Evolutionary conservation across 2,888 invertebrate genomes (phyloP).

Genomic region (Coelinius sp.): DNA sequence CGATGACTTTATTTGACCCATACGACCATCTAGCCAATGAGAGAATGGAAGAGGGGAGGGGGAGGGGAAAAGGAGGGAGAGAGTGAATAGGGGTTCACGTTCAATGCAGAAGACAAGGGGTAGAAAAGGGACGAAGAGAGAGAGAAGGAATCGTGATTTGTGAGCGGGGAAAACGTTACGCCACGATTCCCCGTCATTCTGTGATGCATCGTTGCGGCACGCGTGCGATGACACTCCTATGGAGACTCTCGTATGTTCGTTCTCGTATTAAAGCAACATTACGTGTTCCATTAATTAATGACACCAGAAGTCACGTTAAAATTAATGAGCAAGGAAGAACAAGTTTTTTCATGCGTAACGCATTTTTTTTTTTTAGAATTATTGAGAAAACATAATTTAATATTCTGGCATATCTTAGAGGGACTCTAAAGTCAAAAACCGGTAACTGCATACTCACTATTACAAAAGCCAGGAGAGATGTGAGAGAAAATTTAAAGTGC

Average conservation of each 20-base stretch:
- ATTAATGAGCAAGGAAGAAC: constrained; percentile 38
- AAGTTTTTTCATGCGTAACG: too few relatives aligned
- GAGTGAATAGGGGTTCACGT: not conserved
- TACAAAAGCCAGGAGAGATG: constrained; percentile 25
- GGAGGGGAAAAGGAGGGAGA: too few relatives aligned
- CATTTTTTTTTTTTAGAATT: too few relatives aligned
- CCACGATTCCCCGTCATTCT: constrained; percentile 62
- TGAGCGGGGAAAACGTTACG: constrained; percentile 56
- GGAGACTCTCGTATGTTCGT: constrained; percentile 39
- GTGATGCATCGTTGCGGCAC: constrained; percentile 67
- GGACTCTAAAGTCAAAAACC: constrained; percentile 33
- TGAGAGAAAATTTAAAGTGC: constrained; percentile 14
- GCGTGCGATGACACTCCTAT: constrained; percentile 62
- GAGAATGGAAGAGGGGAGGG: not conserved
- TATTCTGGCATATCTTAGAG: too few relatives aligned
- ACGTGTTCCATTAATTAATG: constrained; percentile 37
- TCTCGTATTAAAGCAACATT: constrained; percentile 36
- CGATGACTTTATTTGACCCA: constrained; percentile 28
- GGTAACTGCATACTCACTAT: constrained; percentile 29
- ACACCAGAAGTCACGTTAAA: constrained; percentile 27
- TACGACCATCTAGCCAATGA: not conserved
- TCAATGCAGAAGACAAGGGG: not conserved
- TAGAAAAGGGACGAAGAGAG: not conserved
- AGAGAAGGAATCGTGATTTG: constrained; percentile 59
- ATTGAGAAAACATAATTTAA: too few relatives aligned